Evolutionary conservation across 2,888 invertebrate genomes (phyloP).

Genomic region (Pachydiplax longipennis): DNA sequence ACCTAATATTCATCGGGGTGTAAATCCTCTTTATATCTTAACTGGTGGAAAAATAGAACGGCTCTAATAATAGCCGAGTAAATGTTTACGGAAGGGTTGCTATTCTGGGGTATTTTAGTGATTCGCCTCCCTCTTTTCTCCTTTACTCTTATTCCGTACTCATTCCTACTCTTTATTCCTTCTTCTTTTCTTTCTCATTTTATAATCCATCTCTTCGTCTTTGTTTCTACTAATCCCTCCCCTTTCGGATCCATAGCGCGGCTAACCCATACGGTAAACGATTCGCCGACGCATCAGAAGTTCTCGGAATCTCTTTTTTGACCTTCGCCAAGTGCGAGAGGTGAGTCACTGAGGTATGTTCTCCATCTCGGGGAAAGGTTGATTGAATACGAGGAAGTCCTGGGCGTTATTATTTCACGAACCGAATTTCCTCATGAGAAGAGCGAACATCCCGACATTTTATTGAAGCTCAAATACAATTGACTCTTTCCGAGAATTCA

Average conservation of each 20-base stretch:
- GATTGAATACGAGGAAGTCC: too few relatives aligned
- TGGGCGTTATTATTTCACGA: too few relatives aligned
- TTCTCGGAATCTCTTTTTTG: slow-evolving; percentile 9
- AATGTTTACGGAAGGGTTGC: background rate
- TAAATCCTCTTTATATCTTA: background rate
- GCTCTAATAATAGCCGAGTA: background rate
- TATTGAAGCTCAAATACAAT: too few relatives aligned
- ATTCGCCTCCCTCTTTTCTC: background rate
- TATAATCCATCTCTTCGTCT: background rate
- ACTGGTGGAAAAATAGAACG: background rate
- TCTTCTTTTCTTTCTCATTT: background rate
- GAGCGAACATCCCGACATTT: too few relatives aligned
- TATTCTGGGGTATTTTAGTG: background rate
- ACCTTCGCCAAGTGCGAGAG: background rate
- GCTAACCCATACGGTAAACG: background rate
- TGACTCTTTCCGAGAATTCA: too few relatives aligned
- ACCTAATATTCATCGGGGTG: background rate
- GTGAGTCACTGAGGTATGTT: slow-evolving; percentile 26
- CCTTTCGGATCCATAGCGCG: background rate
- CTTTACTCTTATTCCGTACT: background rate
- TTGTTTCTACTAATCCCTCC: background rate
- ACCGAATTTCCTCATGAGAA: too few relatives aligned
- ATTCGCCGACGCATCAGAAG: background rate
- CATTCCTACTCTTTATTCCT: background rate
- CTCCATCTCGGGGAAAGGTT: background rate